These are phyloP conservation scores for Megastigmus dorsalis DNA, from an alignment of 2,888 invertebrate genomes.

Conservation along the genomic window DNA sequence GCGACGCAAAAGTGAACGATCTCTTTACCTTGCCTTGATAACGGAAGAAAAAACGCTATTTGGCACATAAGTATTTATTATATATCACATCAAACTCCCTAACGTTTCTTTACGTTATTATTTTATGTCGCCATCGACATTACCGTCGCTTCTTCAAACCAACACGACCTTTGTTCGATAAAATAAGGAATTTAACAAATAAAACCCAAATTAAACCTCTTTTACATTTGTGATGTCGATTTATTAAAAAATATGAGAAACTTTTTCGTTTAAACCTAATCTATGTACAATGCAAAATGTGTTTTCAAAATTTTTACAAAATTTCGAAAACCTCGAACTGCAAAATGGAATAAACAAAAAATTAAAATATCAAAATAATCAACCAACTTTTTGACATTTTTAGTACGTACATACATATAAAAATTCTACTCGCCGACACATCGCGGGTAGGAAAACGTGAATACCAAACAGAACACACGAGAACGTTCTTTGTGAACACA, in stretches of 20 bases:
- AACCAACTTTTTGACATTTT: neutral
- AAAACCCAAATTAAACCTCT: constrained; percentile 4
- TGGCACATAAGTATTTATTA: constrained; percentile 71
- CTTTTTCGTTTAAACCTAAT: constrained; percentile 13
- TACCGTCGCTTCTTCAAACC: neutral
- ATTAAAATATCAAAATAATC: neutral
- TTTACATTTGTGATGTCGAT: constrained; percentile 9
- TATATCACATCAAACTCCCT: constrained; percentile 71
- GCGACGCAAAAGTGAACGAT: constrained; percentile 56
- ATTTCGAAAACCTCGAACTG: neutral
- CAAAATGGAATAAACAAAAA: neutral
- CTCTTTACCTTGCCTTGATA: constrained; percentile 5
- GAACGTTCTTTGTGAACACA: neutral
- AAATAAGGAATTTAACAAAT: too few relatives aligned
- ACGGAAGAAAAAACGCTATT: constrained; percentile 70
- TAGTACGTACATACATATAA: neutral
- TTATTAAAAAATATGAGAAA: neutral
- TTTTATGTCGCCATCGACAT: neutral
- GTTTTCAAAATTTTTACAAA: constrained; percentile 21
- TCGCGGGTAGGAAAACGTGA: constrained; percentile 19
- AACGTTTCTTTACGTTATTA: constrained; percentile 32
- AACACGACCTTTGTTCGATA: neutral
- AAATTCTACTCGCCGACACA: neutral
- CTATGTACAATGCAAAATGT: constrained; percentile 13
- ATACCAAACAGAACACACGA: neutral